Evolutionary conservation across 2,113 vertebrate species (phyloP), one percentile per base, ranked within the genome.

Genomic region (Arenaria interpres): DNA sequence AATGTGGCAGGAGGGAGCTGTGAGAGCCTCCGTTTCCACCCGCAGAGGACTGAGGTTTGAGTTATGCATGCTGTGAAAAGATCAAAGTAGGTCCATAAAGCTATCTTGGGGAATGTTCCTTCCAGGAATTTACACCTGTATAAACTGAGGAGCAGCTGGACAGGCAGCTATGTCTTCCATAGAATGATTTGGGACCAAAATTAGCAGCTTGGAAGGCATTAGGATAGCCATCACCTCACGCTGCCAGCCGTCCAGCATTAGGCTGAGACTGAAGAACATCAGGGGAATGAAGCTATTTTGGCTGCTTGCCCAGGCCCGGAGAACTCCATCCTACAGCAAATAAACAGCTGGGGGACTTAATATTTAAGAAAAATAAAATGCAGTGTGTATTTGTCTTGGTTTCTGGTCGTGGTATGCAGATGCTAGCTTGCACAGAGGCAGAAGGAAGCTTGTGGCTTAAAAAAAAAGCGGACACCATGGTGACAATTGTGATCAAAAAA

Each of bases 211-310:
- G 63, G 59, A 71, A 54, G 37, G 67, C 0, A 0, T 20, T 57
- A 46, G 82, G 67, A 41, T 32, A 77, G 67, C 78, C 64, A 20
- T 57, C 64, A 43, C 33, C 85, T 91, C 39, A 14, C 16, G 10
- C 41, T 79, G 90, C 57, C 62, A 73, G 78, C 79, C 64, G 10
- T 22, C 4, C 8, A 73, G 85, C 45, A 7, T 59, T 51, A 37
- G 67, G 67, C 78, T 83, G 88, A 59, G 32, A 13, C 77, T 37
- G 85, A 72, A 35, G 74, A 93, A 45, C 64, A 24, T 54, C 59
- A 87, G 88, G 82, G 79, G 60, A 91, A 48, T 85, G 46, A 73
- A 89, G 25, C 67, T 81, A 27, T 71, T 62, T 69, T 94, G 96
- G 95, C 88, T 86, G 59, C 85, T 77, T 0, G 54, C 90, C 96